phyloP scores from a whole-genome alignment of 30 jellyfish, hydroid and myxozoan species.

The Hydractinia symbiolongicarpus region DNA sequence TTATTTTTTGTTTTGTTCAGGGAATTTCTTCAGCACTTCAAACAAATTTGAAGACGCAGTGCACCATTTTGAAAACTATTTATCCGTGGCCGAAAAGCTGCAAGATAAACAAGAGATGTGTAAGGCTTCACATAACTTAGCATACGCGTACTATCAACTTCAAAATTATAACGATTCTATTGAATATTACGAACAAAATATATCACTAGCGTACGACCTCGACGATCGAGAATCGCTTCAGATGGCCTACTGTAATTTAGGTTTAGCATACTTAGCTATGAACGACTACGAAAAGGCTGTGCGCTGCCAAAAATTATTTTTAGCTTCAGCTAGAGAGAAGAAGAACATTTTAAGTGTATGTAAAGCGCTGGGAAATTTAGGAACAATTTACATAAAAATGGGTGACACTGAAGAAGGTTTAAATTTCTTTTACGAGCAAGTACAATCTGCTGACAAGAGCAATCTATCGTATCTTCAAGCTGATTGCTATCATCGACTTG shows the following conservation, averaged over 20 bases:
- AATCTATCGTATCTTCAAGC: constrained; percentile 45
- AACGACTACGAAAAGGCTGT: constrained; percentile 72
- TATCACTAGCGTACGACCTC: constrained; percentile 53
- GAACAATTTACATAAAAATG: constrained; percentile 61
- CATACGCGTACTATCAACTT: constrained; percentile 49
- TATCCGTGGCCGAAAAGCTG: constrained; percentile 60
- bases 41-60: constrained; percentile 47
- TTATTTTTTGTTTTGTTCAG: constrained; percentile 20
- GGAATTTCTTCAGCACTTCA: constrained; percentile 61
- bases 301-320: constrained; percentile 65
- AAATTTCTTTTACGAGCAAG: constrained; percentile 52
- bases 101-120: constrained; percentile 50
- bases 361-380: constrained; percentile 90
- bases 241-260: constrained; percentile 73
- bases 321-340: constrained; percentile 75
- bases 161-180: constrained; percentile 57
- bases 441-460: constrained; percentile 61
- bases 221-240: constrained; percentile 47
- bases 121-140: constrained; percentile 87
- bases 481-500: constrained; percentile 62
- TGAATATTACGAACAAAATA: constrained; percentile 61
- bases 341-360: constrained; percentile 63
- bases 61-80: constrained; percentile 53
- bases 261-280: constrained; percentile 76
- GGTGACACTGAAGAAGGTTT: constrained; percentile 58